phyloP scores from a whole-genome alignment of 2,113 vertebrate genomes.

The Anser cygnoides region DNA sequence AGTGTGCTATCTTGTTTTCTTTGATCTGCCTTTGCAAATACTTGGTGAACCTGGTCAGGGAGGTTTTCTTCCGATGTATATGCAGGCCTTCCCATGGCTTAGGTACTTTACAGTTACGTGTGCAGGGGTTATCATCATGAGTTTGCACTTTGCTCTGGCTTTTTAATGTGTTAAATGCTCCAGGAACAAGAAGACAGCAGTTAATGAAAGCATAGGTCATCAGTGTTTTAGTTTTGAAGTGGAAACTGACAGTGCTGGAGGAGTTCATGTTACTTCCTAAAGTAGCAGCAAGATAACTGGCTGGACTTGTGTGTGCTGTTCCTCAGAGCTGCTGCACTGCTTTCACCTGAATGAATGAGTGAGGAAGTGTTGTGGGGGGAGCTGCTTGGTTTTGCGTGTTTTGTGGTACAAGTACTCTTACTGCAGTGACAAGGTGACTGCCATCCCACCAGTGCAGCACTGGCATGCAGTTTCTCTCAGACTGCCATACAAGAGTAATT shows the following conservation, averaged over 20 bases:
- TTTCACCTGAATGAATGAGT: background rate
- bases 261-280: background rate
- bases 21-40: background rate
- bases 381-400: rapidly evolving
- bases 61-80: background rate
- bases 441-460: background rate
- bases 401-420: background rate
- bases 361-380: background rate
- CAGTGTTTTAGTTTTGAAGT: background rate
- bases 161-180: conserved; percentile 2
- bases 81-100: background rate
- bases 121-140: background rate
- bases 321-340: background rate
- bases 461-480: background rate
- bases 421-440: background rate
- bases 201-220: background rate
- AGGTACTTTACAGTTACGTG: background rate
- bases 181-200: background rate
- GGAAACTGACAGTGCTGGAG: background rate
- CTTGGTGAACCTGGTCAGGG: background rate
- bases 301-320: background rate
- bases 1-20: background rate
- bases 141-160: conserved; percentile 32
- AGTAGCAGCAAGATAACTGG: background rate
- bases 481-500: background rate